Evolutionary conservation across 2,888 invertebrate genomes (phyloP).

Genomic region (Polymixis flavicincta): DNA sequence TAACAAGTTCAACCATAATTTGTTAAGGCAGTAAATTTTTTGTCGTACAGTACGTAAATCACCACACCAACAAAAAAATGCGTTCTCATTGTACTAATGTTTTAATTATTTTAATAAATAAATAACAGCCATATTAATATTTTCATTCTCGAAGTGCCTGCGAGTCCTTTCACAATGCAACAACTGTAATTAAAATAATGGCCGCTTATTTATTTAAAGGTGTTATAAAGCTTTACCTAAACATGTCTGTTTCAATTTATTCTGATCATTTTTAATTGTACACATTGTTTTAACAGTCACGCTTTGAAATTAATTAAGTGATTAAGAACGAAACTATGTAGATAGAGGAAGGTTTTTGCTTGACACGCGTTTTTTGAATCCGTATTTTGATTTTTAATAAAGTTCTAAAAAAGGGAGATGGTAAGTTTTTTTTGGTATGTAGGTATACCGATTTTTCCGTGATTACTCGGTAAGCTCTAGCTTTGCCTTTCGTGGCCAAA

Average conservation of each 20-base stretch:
- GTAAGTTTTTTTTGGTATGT: neutral
- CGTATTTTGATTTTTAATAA: neutral
- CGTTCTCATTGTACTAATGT: neutral
- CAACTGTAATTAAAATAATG: constrained; percentile 25
- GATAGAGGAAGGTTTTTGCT: constrained; percentile 3
- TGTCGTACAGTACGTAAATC: no score
- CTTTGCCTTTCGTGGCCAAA: neutral
- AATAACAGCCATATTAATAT: constrained; percentile 2
- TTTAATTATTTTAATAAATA: neutral
- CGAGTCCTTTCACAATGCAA: constrained; percentile 13
- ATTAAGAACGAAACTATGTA: neutral
- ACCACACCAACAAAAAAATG: neutral
- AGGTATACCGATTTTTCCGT: neutral
- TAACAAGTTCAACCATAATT: no score
- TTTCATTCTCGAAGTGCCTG: neutral
- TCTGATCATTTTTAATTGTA: constrained; percentile 35
- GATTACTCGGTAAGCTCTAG: neutral
- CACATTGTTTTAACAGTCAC: constrained; percentile 30
- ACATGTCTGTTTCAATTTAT: constrained; percentile 44
- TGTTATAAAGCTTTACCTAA: constrained; percentile 21
- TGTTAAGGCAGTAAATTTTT: no score
- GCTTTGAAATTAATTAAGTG: constrained; percentile 34
- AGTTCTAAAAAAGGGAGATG: neutral
- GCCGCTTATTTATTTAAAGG: constrained; percentile 43
- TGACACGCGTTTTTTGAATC: neutral